phyloP scores from a whole-genome alignment of 2,797 vertebrate genomes.

The Poecile montanus region DNA sequence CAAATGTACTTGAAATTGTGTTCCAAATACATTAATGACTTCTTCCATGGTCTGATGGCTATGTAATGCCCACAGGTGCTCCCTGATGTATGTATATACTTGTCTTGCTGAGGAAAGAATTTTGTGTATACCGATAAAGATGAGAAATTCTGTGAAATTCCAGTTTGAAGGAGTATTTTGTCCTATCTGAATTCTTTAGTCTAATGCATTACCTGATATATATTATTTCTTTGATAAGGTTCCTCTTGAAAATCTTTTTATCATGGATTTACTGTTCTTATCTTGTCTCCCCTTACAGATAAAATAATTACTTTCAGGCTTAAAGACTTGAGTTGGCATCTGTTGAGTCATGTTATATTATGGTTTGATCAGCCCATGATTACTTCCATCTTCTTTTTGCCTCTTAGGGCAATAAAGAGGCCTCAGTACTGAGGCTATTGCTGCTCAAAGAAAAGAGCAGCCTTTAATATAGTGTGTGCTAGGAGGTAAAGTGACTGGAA shows the following conservation, averaged over 20 bases:
- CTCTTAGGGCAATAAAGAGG: neutral
- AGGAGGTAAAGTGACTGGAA: slow-evolving; percentile 17
- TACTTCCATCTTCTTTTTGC: neutral
- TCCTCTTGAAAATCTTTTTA: neutral
- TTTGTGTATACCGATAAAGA: neutral
- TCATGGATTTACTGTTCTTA: neutral
- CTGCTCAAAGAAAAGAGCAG: neutral
- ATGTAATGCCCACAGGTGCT: neutral
- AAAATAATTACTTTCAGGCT: neutral
- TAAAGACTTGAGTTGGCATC: neutral
- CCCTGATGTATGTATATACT: neutral
- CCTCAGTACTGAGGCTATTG: neutral
- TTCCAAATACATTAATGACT: neutral
- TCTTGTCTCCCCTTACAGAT: neutral
- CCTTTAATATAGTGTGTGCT: neutral
- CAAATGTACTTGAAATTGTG: neutral
- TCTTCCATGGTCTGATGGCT: neutral
- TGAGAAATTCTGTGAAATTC: neutral
- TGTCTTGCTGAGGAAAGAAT: neutral
- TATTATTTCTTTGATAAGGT: neutral
- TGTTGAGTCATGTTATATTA: neutral
- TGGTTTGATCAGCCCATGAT: neutral
- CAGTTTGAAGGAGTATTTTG: neutral
- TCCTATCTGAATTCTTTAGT: neutral
- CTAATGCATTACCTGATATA: neutral